Evolutionary conservation across 2,888 invertebrate genomes (phyloP).

Genomic region (Drosophila phalerata): DNA sequence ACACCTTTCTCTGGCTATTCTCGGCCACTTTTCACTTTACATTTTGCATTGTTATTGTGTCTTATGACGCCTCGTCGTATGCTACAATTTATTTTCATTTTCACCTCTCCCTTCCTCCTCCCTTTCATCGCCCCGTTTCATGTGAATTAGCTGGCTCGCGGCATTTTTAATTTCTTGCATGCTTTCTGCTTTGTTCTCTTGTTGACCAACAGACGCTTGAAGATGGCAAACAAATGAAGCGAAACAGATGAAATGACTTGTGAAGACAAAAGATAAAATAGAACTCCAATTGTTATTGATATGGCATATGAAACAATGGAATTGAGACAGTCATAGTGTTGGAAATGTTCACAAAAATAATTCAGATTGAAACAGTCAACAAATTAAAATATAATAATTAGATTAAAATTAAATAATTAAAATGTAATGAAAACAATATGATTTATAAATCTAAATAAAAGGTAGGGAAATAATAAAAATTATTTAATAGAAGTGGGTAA

Average conservation of each 20-base stretch:
- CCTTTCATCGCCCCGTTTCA: not conserved
- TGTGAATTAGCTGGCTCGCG: conserved; percentile 17
- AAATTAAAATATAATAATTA: not conserved
- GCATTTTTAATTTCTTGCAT: conserved; percentile 23
- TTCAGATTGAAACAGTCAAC: not conserved
- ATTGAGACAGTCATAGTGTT: not conserved
- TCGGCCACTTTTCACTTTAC: conserved; percentile 12
- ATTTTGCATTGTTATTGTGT: conserved; percentile 43
- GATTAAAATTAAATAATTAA: not conserved
- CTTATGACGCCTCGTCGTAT: conserved; percentile 61
- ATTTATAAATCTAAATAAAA: too few relatives aligned
- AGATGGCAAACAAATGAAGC: not conserved
- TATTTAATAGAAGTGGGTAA: too few relatives aligned
- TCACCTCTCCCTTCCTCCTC: not conserved
- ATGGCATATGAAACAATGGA: not conserved
- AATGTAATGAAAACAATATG: not conserved
- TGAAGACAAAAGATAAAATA: not conserved
- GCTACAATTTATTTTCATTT: conserved; percentile 68
- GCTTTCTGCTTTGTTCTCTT: conserved; percentile 7
- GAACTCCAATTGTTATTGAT: not conserved
- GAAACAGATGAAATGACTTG: not conserved
- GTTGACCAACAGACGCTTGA: conserved; percentile 8
- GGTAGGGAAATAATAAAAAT: not conserved
- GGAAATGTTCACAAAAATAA: not conserved
- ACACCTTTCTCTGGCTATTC: conserved; percentile 3